Percentiles rank a stretch among this genome's conserved stretches.
Evolutionary conservation across 2,113 vertebrate species (phyloP).

Genomic region (Piprites chloris): DNA sequence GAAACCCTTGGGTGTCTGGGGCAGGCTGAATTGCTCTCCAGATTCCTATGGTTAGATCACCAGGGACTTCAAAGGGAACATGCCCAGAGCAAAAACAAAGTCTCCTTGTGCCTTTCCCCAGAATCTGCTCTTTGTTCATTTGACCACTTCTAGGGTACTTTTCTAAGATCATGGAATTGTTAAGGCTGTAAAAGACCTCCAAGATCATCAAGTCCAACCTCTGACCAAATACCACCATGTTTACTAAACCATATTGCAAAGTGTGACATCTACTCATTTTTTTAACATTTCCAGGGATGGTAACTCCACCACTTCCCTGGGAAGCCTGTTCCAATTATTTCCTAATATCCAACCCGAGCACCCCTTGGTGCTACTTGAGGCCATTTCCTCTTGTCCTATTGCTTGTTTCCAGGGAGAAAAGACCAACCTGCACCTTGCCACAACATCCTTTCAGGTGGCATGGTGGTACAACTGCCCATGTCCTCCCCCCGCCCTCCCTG

Average conservation of each 20-base stretch:
- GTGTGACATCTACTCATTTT: neutral
- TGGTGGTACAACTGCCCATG: accelerated
- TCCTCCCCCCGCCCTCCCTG: neutral
- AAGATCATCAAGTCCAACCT: neutral
- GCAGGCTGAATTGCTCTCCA: neutral
- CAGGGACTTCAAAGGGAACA: neutral
- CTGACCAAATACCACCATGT: neutral
- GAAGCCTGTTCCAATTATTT: neutral
- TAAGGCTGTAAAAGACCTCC: neutral
- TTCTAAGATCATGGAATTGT: neutral
- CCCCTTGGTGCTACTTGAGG: neutral
- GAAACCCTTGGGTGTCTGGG: neutral
- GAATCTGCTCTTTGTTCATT: neutral
- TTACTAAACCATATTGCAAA: neutral
- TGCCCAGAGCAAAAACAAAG: neutral
- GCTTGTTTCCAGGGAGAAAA: neutral
- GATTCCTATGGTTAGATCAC: neutral
- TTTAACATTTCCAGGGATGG: neutral
- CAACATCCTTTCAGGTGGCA: neutral
- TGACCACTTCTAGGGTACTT: neutral
- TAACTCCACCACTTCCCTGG: neutral
- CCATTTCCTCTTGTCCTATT: neutral
- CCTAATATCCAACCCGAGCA: neutral
- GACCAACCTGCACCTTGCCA: neutral
- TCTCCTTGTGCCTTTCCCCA: neutral